Percentiles rank a stretch among this genome's conserved stretches.
phyloP scores from a whole-genome alignment of 2,888 invertebrate species.

The Agrypnus murinus region DNA sequence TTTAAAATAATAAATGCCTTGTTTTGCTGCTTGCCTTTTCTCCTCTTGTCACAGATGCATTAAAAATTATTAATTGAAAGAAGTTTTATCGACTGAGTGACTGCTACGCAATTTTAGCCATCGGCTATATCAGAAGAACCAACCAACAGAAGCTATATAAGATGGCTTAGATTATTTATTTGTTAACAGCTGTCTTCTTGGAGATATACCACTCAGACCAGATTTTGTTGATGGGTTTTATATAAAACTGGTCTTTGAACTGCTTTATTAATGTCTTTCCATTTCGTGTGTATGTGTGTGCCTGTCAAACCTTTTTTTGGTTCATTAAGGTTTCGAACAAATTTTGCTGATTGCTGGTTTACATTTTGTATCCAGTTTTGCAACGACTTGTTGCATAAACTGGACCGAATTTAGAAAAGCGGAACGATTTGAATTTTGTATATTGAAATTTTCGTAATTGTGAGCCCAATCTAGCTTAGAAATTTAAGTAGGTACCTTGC shows the following conservation, averaged over 20 bases:
- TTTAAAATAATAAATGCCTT: conserved; percentile 29
- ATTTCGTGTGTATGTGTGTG: not conserved
- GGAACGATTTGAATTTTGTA: conserved; percentile 1
- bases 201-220: not conserved
- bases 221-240: not conserved
- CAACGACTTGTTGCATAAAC: conserved; percentile 1
- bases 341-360: conserved; percentile 14
- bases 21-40: conserved; percentile 7
- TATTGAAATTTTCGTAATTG: not conserved
- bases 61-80: not conserved
- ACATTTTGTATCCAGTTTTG: not conserved
- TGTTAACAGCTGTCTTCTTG: not conserved
- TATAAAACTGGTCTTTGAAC: conserved; percentile 7
- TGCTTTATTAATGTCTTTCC: conserved; percentile 11
- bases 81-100: conserved; percentile 19
- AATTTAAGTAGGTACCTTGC: too few relatives aligned
- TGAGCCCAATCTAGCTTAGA: not conserved
- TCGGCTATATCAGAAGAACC: too few relatives aligned
- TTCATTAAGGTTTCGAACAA: not conserved
- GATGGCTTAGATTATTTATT: conserved; percentile 1
- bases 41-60: not conserved
- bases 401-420: conserved; percentile 9
- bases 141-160: conserved; percentile 12
- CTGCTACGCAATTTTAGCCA: not conserved
- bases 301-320: conserved; percentile 8